Evolutionary conservation across 2,113 vertebrate genomes (phyloP), one percentile per base, ranked within the genome.

Genomic region (Hippolais icterina): DNA sequence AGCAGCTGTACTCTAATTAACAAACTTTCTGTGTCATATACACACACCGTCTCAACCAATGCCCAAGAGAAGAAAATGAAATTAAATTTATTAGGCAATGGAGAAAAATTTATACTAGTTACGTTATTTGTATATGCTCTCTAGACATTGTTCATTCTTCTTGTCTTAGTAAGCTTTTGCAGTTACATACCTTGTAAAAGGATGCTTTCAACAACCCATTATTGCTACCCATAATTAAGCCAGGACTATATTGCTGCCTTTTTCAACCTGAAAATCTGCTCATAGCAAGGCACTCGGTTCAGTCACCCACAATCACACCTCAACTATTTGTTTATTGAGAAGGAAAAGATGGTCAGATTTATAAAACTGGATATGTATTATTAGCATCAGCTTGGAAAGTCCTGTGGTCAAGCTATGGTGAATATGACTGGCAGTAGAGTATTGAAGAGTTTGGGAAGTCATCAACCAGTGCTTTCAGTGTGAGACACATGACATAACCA

Each of bases 251-350:
- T 33, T 50, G 41, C 57, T 90, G 54, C n/a, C 39, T 60, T 82
- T 95, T 93, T 90, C 63, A 91, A 97, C 79, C 70, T 56, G 50
- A 93, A 94, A 81, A 88, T 61, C 29, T 72, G 54, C 91, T 87
- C 49, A 66, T 19, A 87, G 84, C 49, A 91, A 96, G 92, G 90
- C 81, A 87, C 77, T 94, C 75, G 92, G 91, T 96, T 95, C 97
- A 97, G 71, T 49, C 89, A 93, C 91, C 87, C 95, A 94, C 75
- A 92, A 84, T 94, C 93, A 97, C 52, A 92, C 94, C 96, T 93
- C 96, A 98, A 93, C 71, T 97, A 96, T 97, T 97, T 98, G 95
- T 96, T 98, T 97, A 96, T 96, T 96, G 90, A 91, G 82, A 97
- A 96, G 81, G 87, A 95, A 97, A 97, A 97, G 81, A 76, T 74